phyloP scores from a whole-genome alignment of 2,797 vertebrate species.

The Syngnathus rostellatus region DNA sequence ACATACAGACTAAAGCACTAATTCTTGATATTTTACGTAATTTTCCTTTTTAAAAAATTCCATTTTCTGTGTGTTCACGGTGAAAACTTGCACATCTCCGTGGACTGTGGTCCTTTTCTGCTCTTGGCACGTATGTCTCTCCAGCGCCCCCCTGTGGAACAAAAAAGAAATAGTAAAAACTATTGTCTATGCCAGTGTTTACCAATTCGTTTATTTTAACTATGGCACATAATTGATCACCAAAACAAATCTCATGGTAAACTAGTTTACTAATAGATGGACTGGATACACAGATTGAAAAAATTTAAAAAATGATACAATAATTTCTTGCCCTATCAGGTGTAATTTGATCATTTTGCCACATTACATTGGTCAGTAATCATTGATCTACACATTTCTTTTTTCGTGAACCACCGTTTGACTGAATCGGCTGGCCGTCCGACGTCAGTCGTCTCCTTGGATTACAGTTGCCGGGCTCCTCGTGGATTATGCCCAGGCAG shows the following conservation, averaged over 20 bases:
- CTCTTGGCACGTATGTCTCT: background rate
- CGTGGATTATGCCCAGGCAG: constrained; percentile 83
- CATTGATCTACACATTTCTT: background rate
- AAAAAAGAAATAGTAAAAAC: background rate
- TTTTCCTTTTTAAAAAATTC: background rate
- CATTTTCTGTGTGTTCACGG: background rate
- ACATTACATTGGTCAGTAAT: no score
- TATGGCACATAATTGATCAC: no score
- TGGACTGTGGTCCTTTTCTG: background rate
- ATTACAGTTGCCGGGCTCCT: constrained; percentile 77
- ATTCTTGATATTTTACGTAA: background rate
- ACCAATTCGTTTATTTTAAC: background rate
- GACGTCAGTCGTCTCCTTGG: background rate
- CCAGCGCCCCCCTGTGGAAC: constrained; percentile 5
- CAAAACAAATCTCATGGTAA: no score
- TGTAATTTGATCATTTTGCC: no score
- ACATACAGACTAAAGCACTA: background rate
- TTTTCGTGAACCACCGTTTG: constrained; percentile 25
- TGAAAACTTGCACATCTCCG: background rate
- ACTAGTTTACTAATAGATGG: no score
- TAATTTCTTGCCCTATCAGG: no score
- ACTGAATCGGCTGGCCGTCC: background rate
- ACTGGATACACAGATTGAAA: no score
- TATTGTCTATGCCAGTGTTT: background rate
- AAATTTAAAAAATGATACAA: no score